Conservation (phyloP, 1,140 invertebrate species). For the Drosophila nikananu region DNA sequence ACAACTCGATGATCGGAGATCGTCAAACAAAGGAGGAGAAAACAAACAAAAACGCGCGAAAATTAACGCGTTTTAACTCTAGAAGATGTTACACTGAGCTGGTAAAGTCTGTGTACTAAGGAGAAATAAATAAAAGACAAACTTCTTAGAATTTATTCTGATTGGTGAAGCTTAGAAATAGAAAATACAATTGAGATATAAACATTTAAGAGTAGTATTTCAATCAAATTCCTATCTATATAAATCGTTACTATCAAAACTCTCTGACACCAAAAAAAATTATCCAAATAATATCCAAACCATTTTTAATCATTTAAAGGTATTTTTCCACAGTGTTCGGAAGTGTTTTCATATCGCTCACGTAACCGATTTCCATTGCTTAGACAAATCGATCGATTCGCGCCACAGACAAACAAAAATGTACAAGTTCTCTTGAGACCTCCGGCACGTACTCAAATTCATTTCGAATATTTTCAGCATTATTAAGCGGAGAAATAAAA, state of each 20-base stretch:
- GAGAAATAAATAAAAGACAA: no score
- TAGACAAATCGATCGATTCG: constrained; percentile 54
- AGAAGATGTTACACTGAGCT: constrained; percentile 46
- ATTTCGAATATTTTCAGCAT: constrained; percentile 43
- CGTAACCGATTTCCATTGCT: constrained; percentile 8
- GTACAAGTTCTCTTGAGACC: constrained; percentile 31
- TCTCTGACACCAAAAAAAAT: not conserved
- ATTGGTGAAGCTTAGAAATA: no score
- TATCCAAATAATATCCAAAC: not conserved
- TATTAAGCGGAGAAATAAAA: constrained; percentile 39
- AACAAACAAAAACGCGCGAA: constrained; percentile 66
- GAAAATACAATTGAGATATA: not conserved
- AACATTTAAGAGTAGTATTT: not conserved
- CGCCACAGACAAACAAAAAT: constrained; percentile 35
- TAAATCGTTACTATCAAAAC: not conserved
- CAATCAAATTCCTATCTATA: no score
- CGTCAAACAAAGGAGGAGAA: constrained; percentile 42
- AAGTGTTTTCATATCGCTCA: constrained; percentile 11
- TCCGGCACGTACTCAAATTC: constrained; percentile 58
- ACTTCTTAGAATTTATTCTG: not conserved
- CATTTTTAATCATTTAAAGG: not conserved
- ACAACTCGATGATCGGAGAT: constrained; percentile 36
- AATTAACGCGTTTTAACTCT: constrained; percentile 51
- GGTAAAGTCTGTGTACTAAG: constrained; percentile 4
- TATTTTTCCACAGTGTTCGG: not conserved